phyloP scores from a whole-genome alignment of 2,888 invertebrate species.

The Neoscelio sp. region DNA sequence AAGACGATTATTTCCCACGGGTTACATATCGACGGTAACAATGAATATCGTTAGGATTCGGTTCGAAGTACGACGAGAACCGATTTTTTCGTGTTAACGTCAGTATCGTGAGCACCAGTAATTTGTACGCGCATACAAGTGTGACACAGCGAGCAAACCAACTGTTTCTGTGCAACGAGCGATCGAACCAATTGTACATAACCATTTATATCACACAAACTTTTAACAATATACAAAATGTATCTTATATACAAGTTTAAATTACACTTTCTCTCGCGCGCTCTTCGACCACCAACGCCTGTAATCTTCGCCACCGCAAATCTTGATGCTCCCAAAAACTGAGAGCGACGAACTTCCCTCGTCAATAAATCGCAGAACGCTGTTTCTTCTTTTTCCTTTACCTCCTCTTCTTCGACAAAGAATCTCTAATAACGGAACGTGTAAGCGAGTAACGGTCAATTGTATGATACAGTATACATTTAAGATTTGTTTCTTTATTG shows the following conservation, averaged over 20 bases:
- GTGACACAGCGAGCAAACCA: conserved; percentile 56
- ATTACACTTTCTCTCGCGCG: conserved; percentile 79
- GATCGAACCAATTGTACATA: conserved; percentile 77
- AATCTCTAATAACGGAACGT: conserved; percentile 78
- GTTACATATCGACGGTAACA: conserved; percentile 56
- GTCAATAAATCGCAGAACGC: conserved; percentile 34
- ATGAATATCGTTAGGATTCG: conserved; percentile 50
- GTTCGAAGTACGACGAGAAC: conserved; percentile 48
- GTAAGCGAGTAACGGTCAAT: conserved; percentile 79
- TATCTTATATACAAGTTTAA: conserved; percentile 83
- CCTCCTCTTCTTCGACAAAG: conserved; percentile 65
- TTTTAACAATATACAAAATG: conserved; percentile 84
- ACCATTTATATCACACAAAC: conserved; percentile 83
- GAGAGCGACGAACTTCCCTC: conserved; percentile 5
- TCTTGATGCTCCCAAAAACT: conserved; percentile 12
- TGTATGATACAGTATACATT: conserved; percentile 78
- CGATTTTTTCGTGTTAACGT: conserved; percentile 55
- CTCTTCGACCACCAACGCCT: conserved; percentile 34
- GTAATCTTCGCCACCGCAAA: conserved; percentile 39
- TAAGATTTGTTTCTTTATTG: conserved; percentile 76
- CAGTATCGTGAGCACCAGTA: conserved; percentile 62
- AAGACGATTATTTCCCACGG: conserved; percentile 53
- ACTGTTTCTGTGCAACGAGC: conserved; percentile 63
- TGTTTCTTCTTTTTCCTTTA: neutral
- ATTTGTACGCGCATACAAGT: conserved; percentile 56